phyloP scores from a whole-genome alignment of 2,797 vertebrate genomes.

The Gallinago nigripennis region DNA sequence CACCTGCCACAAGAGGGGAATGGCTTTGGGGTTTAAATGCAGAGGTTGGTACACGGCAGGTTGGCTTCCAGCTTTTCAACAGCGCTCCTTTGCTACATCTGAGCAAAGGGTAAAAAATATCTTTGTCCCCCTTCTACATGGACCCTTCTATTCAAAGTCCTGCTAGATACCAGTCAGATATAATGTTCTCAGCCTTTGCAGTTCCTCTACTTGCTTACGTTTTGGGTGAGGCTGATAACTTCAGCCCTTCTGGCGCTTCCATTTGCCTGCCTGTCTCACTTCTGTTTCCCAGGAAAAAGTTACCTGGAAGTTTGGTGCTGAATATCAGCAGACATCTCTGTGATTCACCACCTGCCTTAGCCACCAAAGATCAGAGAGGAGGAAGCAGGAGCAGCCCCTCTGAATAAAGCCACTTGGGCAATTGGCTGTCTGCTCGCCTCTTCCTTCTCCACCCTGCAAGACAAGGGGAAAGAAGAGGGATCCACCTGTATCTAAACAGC shows the following conservation, averaged over 20 bases:
- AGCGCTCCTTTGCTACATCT: neutral
- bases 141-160: neutral
- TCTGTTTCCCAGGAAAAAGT: neutral
- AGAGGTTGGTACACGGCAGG: fast-evolving
- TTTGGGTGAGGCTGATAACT: neutral
- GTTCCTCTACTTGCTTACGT: neutral
- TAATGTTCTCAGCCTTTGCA: fast-evolving
- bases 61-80: neutral
- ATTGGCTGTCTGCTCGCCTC: neutral
- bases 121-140: neutral
- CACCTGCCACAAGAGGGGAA: neutral
- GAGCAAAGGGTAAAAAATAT: neutral
- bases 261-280: neutral
- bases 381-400: neutral
- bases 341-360: neutral
- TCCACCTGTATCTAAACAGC: neutral
- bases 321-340: neutral
- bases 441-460: neutral
- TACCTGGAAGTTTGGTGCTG: neutral
- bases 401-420: neutral
- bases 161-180: neutral
- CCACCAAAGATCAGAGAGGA: neutral
- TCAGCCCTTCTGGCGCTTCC: neutral
- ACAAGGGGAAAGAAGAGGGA: neutral
- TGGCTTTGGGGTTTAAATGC: neutral